A percentile compares a stretch with the other conserved stretches of the same genome.
These are phyloP conservation scores for Zeus faber DNA, from an alignment of 2,113 vertebrate genomes.

Conservation along the genomic window DNA sequence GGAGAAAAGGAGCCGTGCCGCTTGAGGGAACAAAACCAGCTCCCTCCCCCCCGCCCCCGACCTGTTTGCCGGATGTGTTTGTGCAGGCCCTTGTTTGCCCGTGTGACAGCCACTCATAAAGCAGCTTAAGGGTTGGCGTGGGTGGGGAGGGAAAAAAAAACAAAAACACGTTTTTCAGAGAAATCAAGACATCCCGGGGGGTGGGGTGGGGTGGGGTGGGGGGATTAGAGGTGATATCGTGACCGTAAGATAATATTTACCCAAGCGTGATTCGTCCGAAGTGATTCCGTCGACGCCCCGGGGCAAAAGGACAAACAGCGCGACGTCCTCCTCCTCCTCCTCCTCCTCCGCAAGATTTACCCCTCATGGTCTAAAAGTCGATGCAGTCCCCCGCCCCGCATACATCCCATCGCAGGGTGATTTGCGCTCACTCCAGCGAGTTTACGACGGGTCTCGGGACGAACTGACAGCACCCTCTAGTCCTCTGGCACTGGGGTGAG, in stretches of 20 bases:
- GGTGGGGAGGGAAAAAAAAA: no score
- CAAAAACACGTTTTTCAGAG: no score
- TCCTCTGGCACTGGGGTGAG: conserved; percentile 34
- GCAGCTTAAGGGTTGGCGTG: background rate
- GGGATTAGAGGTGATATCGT: background rate
- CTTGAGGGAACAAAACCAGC: conserved; percentile 42
- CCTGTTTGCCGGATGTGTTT: conserved; percentile 59
- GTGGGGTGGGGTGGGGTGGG: background rate
- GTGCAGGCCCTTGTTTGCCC: conserved; percentile 36
- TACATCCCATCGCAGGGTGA: no score
- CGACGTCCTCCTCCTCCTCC: background rate
- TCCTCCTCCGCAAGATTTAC: background rate
- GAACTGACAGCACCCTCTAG: conserved; percentile 42
- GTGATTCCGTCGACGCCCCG: background rate
- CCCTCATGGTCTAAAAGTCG: background rate
- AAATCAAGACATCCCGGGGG: no score
- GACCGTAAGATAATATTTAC: background rate
- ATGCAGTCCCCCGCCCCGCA: background rate
- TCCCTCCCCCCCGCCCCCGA: conserved; percentile 14
- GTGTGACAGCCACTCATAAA: background rate
- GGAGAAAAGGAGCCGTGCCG: conserved; percentile 26
- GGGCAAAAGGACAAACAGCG: background rate
- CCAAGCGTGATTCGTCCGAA: background rate
- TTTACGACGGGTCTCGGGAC: conserved; percentile 30
- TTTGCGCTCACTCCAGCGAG: background rate